These are phyloP conservation scores for Andricus quercusramuli DNA, from an alignment of 2,888 invertebrate species.

Conservation along the genomic window DNA sequence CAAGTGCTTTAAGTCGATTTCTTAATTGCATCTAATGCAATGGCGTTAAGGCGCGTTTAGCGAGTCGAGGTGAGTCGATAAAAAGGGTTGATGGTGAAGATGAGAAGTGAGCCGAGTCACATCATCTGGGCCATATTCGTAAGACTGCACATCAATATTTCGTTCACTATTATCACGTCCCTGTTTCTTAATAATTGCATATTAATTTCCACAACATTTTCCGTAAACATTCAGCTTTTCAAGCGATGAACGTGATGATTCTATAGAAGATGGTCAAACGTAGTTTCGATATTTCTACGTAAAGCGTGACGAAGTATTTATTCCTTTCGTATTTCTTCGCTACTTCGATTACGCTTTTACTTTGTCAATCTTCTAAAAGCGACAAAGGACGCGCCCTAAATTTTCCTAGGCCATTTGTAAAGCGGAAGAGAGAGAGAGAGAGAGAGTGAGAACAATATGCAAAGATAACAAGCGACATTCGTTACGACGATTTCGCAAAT, in stretches of 20 bases:
- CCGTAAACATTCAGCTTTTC: not conserved
- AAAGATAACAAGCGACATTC: constrained; percentile 37
- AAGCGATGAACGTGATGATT: constrained; percentile 14
- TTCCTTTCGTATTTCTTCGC: not conserved
- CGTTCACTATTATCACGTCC: constrained; percentile 13
- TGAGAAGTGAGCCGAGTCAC: constrained; percentile 24
- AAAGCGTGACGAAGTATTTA: constrained; percentile 18
- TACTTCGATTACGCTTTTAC: constrained; percentile 9
- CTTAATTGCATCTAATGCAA: constrained; percentile 5
- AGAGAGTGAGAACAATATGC: not conserved
- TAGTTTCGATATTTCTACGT: constrained; percentile 26
- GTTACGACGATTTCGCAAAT: constrained; percentile 28
- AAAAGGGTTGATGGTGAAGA: constrained; percentile 32
- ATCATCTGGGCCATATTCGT: constrained; percentile 6
- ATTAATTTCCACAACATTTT: not conserved
- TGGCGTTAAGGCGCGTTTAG: constrained; percentile 34
- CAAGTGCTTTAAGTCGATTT: constrained; percentile 21
- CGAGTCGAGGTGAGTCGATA: constrained; percentile 31
- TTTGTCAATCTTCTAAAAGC: constrained; percentile 18
- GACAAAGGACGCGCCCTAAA: constrained; percentile 13
- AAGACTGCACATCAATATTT: constrained; percentile 39
- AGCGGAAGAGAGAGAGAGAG: constrained; percentile 22
- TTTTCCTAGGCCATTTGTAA: constrained; percentile 27
- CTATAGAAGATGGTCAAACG: constrained; percentile 10
- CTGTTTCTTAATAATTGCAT: constrained; percentile 22